Evolutionary conservation across 2,797 vertebrate genomes (phyloP).

Genomic region (Pseudotriccus pelzelni): DNA sequence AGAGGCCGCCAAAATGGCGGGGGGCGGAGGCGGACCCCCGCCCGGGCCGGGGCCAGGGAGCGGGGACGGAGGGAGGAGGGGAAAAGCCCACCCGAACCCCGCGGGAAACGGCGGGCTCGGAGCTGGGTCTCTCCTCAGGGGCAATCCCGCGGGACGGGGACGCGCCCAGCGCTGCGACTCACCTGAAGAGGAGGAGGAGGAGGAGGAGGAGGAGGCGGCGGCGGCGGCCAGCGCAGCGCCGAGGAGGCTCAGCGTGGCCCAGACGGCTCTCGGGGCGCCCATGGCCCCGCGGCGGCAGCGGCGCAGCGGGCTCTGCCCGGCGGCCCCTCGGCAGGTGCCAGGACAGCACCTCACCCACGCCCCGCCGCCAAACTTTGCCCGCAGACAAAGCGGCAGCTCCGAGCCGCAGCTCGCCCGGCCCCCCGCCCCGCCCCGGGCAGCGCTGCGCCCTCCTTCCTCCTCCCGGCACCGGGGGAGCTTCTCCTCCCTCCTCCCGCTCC

Average conservation of each 20-base stretch:
- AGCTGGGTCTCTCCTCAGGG: not conserved
- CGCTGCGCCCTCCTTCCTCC: not conserved
- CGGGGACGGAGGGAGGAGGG: too few species aligned
- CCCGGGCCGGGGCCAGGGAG: not conserved
- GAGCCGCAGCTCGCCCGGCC: not conserved
- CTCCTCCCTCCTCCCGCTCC: not conserved
- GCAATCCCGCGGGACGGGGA: not conserved
- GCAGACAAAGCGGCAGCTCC: conserved; percentile 27
- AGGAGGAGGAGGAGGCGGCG: not conserved
- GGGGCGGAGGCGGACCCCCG: conserved; percentile 1
- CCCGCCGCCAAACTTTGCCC: not conserved
- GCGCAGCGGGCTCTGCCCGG: not conserved
- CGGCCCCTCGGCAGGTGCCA: not conserved
- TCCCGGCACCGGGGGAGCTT: not conserved
- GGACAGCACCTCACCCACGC: not conserved
- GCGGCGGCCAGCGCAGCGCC: not conserved
- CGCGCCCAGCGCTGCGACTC: not conserved
- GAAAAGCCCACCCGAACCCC: not conserved
- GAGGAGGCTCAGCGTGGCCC: not conserved
- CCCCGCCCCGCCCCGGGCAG: not conserved
- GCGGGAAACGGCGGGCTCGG: not conserved
- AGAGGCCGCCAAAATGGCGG: conserved; percentile 8
- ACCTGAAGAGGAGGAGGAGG: not conserved
- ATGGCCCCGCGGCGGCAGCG: not conserved
- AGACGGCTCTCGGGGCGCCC: not conserved